Base-by-base conservation (phyloP, 2,797 vertebrate species). In the Melanotaenia boesemani region DNA sequence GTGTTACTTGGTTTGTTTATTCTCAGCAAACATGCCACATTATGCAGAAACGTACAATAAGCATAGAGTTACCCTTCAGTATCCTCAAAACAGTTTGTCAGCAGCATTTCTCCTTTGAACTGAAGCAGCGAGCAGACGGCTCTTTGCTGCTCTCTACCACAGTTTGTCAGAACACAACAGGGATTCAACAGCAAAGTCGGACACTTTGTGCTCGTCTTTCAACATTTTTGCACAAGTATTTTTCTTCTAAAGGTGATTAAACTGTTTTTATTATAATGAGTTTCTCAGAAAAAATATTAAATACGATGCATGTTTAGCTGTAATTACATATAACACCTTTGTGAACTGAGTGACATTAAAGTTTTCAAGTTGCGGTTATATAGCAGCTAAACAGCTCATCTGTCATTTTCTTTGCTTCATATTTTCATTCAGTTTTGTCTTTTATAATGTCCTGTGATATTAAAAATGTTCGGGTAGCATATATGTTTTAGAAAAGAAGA, bases 101-200 rank as follows among this genome's bases (percentile, higher is more conserved):
- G 37, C 67, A 71, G 37, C n/a, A 16, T 66, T 63, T 56, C 5
- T 67, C 16, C 46, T 28, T 50, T 61, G 20, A 20, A 50, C 54
- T 30, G 22, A 30, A 13, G 22, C 1, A n/a, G 36, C 12, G 39
- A 60, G 55, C 30, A 48, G 18, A 20, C 26, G 26, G 52, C 70
- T 63, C 37, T 70, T 54, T 74, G 41, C 52, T 63, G 67, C 39
- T 52, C 28, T 37, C 44, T 44, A 56, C 15, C 58, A 39, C 34
- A 13, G 56, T 16, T 12, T 46, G 57, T 58, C 37, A 59, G 67
- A 74, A 60, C 59, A 67, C 63, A 67, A 6, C 67, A 62, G 34
- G 28, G 57, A 36, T 7, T 62, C 37, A 28, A 46, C 41, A 46
- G 59, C 5, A 1, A 64, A 32, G 52, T 13, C n/a, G 1, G 12